Base-by-base conservation (phyloP, 92 coral and sea anemone species). In the Palythoa grandiflora region DNA sequence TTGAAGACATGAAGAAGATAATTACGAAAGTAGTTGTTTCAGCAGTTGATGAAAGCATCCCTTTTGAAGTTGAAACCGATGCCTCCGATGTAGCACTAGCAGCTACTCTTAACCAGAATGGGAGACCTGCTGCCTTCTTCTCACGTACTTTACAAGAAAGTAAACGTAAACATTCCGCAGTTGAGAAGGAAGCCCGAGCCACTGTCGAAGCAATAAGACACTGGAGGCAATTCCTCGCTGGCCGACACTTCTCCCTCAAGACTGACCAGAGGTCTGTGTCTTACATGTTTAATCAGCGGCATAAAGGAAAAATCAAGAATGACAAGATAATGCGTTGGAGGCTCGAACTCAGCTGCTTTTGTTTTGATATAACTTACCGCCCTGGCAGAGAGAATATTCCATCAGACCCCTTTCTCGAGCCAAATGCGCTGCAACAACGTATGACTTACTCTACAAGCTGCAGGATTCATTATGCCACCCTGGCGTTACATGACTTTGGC, bases 191-290 rank as follows among this genome's bases (percentile, higher is more conserved):
- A 61, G 5, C 68, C 68, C 68, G 15, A 61, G 68, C 68, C 16
- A n/a, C 15, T 5, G 68, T 61, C 20, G 68, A 61, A 14, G 17
- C 20, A 5, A 12, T 61, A 61, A 61, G 68, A 61, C 68, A 61
- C 68, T 77, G 83, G 83, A 39, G 83, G 38, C 4, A 77, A 47
- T 77, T 77, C 39, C 83, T 77, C 61, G 39, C 83, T 48, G 83
- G 83, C 7, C 61, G 35, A 16, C 83, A 77, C 21, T 77, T 77
- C 59, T 38, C 52, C 11, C 61, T 38, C 15, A 38, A 38, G 38
- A 77, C 83, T 44, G 61, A 77, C 59, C 13, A 47, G 12, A 38
- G 83, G 19, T 38, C 63, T 9, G 28, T 3, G n/a, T 17, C 28
- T 28, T 28, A 28, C 28, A 28, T 28, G 28, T 28, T 28, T 28